Percentiles rank a stretch among this genome's conserved stretches.
Conservation (phyloP, 2,113 vertebrate genomes). For the Amazona guildingii region DNA sequence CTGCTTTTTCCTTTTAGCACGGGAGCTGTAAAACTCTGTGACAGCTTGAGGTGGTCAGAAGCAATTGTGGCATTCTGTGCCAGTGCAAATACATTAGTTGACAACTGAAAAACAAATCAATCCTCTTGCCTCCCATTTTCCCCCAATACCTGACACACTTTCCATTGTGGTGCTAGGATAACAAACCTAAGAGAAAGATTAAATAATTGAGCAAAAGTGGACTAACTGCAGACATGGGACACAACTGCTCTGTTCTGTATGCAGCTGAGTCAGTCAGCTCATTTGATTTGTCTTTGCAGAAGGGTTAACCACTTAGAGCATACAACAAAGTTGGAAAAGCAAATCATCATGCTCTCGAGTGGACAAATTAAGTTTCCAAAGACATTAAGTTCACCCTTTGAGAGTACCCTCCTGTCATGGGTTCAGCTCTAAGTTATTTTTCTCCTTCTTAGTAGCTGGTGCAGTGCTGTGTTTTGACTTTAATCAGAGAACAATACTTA, state of each 20-base stretch:
- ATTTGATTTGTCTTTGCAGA: not conserved
- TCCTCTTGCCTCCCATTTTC: not conserved
- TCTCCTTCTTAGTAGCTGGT: too few relatives aligned
- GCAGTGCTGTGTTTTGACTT: too few relatives aligned
- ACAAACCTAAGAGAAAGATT: not conserved
- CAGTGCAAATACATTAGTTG: not conserved
- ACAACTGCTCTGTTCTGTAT: not conserved
- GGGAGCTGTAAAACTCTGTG: not conserved
- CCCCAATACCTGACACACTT: not conserved
- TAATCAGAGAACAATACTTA: too few relatives aligned
- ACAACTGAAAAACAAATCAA: not conserved
- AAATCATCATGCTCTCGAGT: not conserved
- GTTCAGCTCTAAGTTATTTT: too few relatives aligned
- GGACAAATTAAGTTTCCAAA: not conserved
- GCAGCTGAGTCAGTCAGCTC: not conserved
- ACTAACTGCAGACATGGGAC: not conserved
- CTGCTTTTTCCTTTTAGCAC: constrained; percentile 77
- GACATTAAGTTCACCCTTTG: not conserved
- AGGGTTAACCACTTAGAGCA: not conserved
- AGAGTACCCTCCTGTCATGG: not conserved
- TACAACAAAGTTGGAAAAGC: not conserved
- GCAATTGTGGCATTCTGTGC: not conserved
- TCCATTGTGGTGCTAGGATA: not conserved
- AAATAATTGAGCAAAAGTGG: not conserved
- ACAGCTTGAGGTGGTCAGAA: not conserved